Percentiles rank a stretch among this genome's conserved stretches.
These are phyloP conservation scores for Lepus townsendii DNA, from an alignment of 2,797 vertebrate species.

Conservation along the genomic window DNA sequence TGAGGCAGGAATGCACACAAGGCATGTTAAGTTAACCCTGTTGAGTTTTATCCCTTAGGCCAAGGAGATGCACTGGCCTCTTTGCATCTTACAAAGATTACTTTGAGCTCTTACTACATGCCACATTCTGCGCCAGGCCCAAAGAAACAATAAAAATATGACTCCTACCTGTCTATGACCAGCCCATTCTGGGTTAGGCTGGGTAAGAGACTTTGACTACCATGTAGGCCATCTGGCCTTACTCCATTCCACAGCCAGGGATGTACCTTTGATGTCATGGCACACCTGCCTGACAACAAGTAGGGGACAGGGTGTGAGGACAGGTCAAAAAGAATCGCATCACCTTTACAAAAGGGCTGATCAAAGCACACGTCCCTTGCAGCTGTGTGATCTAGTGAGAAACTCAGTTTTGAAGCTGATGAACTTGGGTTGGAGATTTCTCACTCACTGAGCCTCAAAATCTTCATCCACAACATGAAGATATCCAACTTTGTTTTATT, in stretches of 20 bases:
- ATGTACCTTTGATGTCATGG: neutral
- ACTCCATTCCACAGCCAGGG: neutral
- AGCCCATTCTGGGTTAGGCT: neutral
- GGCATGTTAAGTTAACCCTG: neutral
- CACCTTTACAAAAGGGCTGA: neutral
- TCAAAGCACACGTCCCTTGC: rapidly evolving
- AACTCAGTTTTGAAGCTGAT: neutral
- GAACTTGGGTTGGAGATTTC: neutral
- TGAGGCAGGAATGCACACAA: neutral
- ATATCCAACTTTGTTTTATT: neutral
- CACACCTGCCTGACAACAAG: neutral
- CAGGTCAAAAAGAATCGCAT: neutral
- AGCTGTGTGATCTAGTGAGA: neutral
- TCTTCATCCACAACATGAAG: neutral
- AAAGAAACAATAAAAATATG: neutral
- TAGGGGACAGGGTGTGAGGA: neutral
- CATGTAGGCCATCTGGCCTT: neutral
- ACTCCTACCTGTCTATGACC: neutral
- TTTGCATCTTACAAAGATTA: neutral
- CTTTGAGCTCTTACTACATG: neutral
- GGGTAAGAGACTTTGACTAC: neutral
- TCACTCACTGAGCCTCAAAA: neutral
- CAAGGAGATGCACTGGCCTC: neutral
- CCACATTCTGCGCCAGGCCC: neutral
- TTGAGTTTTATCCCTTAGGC: neutral